Evolutionary conservation across 2,113 vertebrate species (phyloP).

Genomic region (Chaenogobius annularis): DNA sequence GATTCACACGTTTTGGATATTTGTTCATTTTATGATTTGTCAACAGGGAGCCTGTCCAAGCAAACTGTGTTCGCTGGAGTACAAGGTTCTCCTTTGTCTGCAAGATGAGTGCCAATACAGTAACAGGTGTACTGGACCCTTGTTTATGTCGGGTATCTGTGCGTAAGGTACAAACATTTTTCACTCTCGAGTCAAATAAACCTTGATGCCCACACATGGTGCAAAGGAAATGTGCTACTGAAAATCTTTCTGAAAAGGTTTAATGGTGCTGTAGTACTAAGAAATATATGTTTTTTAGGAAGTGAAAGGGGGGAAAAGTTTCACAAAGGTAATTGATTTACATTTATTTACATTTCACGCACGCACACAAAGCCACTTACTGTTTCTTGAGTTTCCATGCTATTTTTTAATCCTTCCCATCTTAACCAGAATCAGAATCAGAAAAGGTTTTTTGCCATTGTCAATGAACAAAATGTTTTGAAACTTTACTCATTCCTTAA

Average conservation of each 20-base stretch:
- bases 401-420: too few species aligned
- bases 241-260: background rate
- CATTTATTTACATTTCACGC: constrained; percentile 9
- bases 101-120: constrained; percentile 90
- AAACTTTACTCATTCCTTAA: too few species aligned
- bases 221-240: background rate
- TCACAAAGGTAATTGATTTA: constrained; percentile 86
- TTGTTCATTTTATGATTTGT: constrained; percentile 12
- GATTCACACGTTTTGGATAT: background rate
- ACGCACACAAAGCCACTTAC: too few species aligned
- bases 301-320: constrained; percentile 93
- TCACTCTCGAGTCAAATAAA: background rate
- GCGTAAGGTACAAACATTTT: constrained; percentile 81
- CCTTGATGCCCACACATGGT: background rate
- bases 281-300: constrained; percentile 75
- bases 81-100: constrained; percentile 91
- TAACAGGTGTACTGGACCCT: constrained; percentile 88
- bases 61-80: constrained; percentile 91
- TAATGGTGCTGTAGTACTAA: background rate
- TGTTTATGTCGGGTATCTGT: constrained; percentile 92
- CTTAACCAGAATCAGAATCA: too few species aligned
- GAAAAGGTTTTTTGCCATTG: too few species aligned
- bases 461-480: too few species aligned
- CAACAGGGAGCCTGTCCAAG: constrained; percentile 87
- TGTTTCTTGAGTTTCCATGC: too few species aligned